A percentile compares a stretch with the other conserved stretches of the same genome.
Evolutionary conservation across 2,797 vertebrate genomes (phyloP).

Genomic region (Cheirogaleus major): DNA sequence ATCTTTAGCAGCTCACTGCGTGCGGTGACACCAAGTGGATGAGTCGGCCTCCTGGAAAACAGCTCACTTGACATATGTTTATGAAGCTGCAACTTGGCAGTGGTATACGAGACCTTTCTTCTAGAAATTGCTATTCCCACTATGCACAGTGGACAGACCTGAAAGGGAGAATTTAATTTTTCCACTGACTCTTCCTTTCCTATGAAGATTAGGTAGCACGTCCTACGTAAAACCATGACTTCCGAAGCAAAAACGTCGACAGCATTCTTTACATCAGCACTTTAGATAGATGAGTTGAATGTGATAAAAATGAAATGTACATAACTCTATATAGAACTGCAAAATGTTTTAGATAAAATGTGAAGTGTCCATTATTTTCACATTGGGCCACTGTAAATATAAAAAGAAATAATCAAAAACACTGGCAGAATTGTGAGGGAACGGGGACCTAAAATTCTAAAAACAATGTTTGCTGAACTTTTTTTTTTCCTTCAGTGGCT

Average conservation of each 20-base stretch:
- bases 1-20: background rate
- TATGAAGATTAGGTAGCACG: rapidly evolving
- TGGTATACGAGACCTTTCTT: background rate
- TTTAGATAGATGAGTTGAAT: background rate
- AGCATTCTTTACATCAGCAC: background rate
- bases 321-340: background rate
- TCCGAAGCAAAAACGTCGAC: background rate
- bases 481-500: background rate
- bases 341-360: background rate
- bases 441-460: background rate
- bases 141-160: background rate
- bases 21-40: background rate
- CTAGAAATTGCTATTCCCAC: background rate
- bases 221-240: background rate
- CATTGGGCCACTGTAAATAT: background rate
- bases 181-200: background rate
- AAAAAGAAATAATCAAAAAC: background rate
- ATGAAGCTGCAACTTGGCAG: background rate
- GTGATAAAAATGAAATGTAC: background rate
- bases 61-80: conserved; percentile 29
- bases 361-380: background rate
- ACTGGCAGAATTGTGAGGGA: background rate
- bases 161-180: background rate
- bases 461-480: background rate
- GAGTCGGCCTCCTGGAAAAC: background rate